These are phyloP conservation scores for Branchipolynoe longqiensis DNA, from an alignment of 2,888 invertebrate genomes.

Conservation along the genomic window DNA sequence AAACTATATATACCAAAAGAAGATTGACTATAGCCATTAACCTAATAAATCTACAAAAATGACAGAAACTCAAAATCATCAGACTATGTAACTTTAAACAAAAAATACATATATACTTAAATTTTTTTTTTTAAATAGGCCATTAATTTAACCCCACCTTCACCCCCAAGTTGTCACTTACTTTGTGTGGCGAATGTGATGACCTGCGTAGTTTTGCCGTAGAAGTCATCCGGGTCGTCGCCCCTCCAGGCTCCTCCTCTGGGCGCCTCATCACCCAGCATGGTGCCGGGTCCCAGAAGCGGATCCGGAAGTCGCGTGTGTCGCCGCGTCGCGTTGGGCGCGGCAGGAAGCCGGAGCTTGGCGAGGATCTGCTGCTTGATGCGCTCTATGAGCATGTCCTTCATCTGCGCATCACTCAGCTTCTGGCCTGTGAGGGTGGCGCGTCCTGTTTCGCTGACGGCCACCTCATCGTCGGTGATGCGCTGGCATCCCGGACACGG, in stretches of 20 bases:
- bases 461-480: constrained; percentile 27
- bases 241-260: background rate
- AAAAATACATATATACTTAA: no score
- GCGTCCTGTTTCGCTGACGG: background rate
- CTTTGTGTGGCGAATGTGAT: background rate
- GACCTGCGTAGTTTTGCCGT: constrained; percentile 39
- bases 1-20: no score
- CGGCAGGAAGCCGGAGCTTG: constrained; percentile 21
- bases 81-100: no score
- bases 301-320: constrained; percentile 30
- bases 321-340: constrained; percentile 32
- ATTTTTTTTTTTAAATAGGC: no score
- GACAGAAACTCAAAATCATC: no score
- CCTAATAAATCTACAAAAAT: no score
- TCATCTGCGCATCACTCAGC: constrained; percentile 18
- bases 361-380: constrained; percentile 32
- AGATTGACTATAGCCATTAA: no score
- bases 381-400: constrained; percentile 39
- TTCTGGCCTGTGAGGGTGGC: background rate
- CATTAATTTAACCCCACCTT: no score
- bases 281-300: background rate
- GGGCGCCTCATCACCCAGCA: constrained; percentile 33
- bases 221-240: constrained; percentile 39
- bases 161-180: background rate
- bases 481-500: constrained; percentile 31